phyloP scores from a whole-genome alignment of 2,797 vertebrate genomes.

The Botia kubotai region DNA sequence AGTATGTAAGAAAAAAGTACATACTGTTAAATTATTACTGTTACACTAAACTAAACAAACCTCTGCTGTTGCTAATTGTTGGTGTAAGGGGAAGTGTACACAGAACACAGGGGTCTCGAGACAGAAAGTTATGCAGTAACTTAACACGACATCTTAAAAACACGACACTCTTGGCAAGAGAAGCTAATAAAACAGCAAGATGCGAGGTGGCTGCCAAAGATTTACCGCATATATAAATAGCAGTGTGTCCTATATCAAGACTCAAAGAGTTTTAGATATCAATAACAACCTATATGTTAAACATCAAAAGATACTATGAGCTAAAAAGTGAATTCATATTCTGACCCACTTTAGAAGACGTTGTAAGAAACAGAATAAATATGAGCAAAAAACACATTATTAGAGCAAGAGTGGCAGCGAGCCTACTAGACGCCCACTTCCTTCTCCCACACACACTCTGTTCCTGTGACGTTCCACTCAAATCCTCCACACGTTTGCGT shows the following conservation, averaged over 20 bases:
- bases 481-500: constrained; percentile 57
- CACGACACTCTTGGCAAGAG: neutral
- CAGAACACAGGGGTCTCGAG: neutral
- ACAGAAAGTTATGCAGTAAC: neutral
- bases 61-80: no score
- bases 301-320: constrained; percentile 19
- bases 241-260: no score
- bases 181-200: neutral
- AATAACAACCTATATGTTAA: neutral
- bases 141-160: neutral
- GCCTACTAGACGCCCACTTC: constrained; percentile 77
- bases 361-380: constrained; percentile 22
- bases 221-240: neutral
- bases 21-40: no score
- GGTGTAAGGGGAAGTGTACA: neutral
- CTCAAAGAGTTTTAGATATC: no score
- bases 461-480: constrained; percentile 77
- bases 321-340: neutral
- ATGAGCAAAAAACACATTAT: constrained; percentile 1
- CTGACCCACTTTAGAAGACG: constrained; percentile 17
- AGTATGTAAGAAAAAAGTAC: no score
- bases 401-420: constrained; percentile 69
- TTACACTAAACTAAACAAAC: no score
- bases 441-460: constrained; percentile 79
- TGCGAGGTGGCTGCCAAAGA: neutral